Evolutionary conservation across 2,888 invertebrate species (phyloP), one percentile per base, ranked within the genome.

Genomic region (Lithophane leautieri): DNA sequence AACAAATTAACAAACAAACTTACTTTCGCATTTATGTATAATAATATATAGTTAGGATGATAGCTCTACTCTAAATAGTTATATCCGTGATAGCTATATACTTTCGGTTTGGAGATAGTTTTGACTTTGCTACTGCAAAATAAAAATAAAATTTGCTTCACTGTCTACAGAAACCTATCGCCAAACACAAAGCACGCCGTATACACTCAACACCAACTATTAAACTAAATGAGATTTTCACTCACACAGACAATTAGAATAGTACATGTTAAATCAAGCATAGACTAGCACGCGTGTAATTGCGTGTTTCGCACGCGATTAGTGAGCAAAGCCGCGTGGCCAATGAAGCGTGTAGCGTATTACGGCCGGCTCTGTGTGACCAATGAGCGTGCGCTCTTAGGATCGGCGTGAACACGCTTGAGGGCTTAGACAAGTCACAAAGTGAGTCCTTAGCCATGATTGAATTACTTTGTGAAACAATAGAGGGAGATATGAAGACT

Each of bases 261-360:
- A 73, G 44, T 56, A 52, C 19, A 25, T 56, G 81, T 71, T 81
- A 61, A 83, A 77, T 81, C 84, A 81, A 72, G 84, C 73, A 40
- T 60, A 25, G 34, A 68, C 69, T 81, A 77, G 70, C 68, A 25
- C 68, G 72, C 73, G 84, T 77, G 52, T 83, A 83, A 83, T 73
- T 60, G 70, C 44, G 73, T 73, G 83, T 70, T 76, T 70, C 60
- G 82, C 83, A 62, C 82, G 79, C 75, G 83, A 76, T 81, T 82
- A 76, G 58, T 16, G 79, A 62, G 60, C 68, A 83, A 81, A 83
- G 70, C 73, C 77, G n/a, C 34, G 76, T 14, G 28, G 19, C 56
- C 73, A 83, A 69, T 81, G 84, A 83, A 63, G 82, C 81, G 81
- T 73, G 81, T 34, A 11, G 16, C 60, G 56, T 73, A 68, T 73